Evolutionary conservation across 2,888 invertebrate genomes (phyloP), one percentile per base, ranked within the genome.

Genomic region (Yponomeuta sedellus): DNA sequence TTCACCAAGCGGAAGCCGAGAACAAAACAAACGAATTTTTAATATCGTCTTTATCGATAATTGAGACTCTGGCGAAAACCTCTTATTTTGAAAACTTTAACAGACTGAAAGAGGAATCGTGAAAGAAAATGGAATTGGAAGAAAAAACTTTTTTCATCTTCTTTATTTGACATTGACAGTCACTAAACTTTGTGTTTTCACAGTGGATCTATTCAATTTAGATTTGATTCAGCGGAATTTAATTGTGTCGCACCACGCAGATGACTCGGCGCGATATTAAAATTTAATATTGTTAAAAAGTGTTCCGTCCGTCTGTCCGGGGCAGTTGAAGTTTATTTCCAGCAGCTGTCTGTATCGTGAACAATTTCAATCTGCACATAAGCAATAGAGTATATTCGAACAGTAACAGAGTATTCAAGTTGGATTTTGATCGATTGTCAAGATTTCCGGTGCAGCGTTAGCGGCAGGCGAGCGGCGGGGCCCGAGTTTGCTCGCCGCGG

Each of bases 1-100:
- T 80, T 83, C 83, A 80, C 79, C 79, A 80, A 78, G 86, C 86
- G 83, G 81, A 80, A 79, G 81, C 85, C 80, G 86, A 86, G 89
- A 88, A 90, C 89, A 91, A 91, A 90, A 91, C 90, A 90, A 91
- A 90, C 91, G 89, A 89, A 89, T 89, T 91, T 91, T 90, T 91
- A 90, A 91, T 91, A 90, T 89, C 88, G 88, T 82, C 88, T 89
- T 89, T 87, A 90, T 90, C 89, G 90, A 91, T 90, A 89, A 91
- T 90, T 91, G 91, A 90, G 90, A 90, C 84, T 88, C 86, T 82
- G 80, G 84, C 82, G 84, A 87, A 88, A 90, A 89, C 83, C 90
- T 89, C 88, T 89, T 87, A 89, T 90, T 91, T 91, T 88, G 82
- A 84, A 89, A 90, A 88, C 83, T 90, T 90, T 90, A 80, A 84